Evolutionary conservation across 2,113 vertebrate genomes (phyloP).

Genomic region (Cettia cetti): DNA sequence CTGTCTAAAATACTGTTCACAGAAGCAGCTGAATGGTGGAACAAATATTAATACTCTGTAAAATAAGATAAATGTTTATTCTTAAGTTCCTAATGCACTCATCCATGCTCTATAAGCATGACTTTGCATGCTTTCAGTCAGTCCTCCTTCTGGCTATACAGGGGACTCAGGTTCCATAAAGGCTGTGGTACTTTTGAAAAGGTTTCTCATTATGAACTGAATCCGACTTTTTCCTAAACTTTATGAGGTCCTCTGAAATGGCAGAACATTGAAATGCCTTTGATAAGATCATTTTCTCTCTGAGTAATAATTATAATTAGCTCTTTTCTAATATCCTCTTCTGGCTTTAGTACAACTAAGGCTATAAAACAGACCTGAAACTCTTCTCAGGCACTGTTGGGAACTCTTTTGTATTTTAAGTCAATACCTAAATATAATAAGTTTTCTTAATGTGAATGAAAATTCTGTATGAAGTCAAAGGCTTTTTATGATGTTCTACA

Average conservation of each 20-base stretch:
- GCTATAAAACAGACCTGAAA: slow-evolving; percentile 47
- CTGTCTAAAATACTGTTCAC: not conserved
- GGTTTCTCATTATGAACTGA: not conserved
- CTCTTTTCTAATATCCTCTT: slow-evolving; percentile 44
- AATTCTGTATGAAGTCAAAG: not conserved
- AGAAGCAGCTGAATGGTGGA: not conserved
- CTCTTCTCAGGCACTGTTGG: slow-evolving; percentile 8
- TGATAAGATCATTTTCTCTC: slow-evolving; percentile 43
- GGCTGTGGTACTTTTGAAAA: not conserved
- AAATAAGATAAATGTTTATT: not conserved
- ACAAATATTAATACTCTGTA: not conserved
- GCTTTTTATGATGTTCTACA: not conserved
- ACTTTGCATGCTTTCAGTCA: not conserved
- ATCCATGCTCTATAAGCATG: not conserved
- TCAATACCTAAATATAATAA: slow-evolving; percentile 39
- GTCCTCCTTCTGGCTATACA: not conserved
- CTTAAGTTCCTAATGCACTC: not conserved
- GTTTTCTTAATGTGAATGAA: slow-evolving; percentile 1
- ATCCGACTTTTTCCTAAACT: not conserved
- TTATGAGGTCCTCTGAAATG: slow-evolving; percentile 19
- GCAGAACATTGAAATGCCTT: slow-evolving; percentile 36
- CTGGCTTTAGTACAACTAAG: slow-evolving; percentile 35
- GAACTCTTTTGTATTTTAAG: slow-evolving; percentile 29
- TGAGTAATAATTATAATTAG: slow-evolving; percentile 58
- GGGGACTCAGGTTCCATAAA: not conserved